Evolutionary conservation across 2,888 invertebrate genomes (phyloP).

Genomic region (Sclerodermus sp.): DNA sequence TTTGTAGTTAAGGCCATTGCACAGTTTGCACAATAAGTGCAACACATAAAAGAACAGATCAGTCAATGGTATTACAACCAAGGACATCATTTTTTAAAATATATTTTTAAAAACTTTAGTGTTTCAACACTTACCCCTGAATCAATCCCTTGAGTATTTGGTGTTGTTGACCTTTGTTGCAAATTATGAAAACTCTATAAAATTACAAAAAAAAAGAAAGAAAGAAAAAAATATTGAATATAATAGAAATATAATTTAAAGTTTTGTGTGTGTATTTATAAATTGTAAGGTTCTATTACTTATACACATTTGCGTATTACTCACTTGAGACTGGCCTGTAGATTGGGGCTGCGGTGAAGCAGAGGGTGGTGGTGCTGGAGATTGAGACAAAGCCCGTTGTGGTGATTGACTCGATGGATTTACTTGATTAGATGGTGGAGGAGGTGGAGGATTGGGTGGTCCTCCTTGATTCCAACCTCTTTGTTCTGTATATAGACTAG

Average conservation of each 20-base stretch:
- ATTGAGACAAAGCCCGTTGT: constrained; percentile 54
- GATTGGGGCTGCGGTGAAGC: constrained; percentile 54
- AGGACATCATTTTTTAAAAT: neutral
- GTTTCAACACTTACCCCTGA: constrained; percentile 62
- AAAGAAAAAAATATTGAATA: neutral
- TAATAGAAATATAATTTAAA: no score
- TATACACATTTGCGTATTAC: no score
- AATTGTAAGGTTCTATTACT: no score
- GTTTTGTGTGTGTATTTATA: no score
- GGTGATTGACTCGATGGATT: constrained; percentile 54
- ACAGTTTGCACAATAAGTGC: no score
- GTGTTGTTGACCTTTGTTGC: constrained; percentile 75
- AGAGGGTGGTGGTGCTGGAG: constrained; percentile 55
- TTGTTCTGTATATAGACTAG: constrained; percentile 52
- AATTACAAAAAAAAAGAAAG: constrained; percentile 4
- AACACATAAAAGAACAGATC: no score
- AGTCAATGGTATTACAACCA: no score
- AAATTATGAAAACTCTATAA: constrained; percentile 71
- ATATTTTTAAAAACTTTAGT: neutral
- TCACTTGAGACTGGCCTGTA: constrained; percentile 47
- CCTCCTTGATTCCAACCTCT: constrained; percentile 54
- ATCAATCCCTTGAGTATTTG: constrained; percentile 77
- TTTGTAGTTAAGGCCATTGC: no score
- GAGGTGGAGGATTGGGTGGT: constrained; percentile 50
- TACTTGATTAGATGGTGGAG: constrained; percentile 47